Conservation (phyloP, 2,797 vertebrate species). For the Enteromius anoplus region DNA sequence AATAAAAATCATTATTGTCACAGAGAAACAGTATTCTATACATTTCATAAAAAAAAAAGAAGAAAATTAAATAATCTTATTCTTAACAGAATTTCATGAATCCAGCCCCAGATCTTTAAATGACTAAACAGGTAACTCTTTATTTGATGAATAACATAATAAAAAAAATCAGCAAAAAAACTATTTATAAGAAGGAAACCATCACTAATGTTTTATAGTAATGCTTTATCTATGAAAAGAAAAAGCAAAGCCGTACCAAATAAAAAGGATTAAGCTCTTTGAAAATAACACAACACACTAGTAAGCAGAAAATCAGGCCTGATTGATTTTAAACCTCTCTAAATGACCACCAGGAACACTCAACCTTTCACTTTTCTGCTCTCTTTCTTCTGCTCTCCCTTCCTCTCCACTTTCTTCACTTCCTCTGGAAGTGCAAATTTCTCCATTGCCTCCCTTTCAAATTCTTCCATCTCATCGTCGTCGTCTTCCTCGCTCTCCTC, state of each 20-base stretch:
- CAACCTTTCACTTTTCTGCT: constrained; percentile 65
- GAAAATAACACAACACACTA: neutral
- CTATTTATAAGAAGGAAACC: neutral
- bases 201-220: neutral
- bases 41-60: neutral
- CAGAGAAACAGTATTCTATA: neutral
- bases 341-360: neutral
- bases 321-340: neutral
- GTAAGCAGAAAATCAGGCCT: neutral
- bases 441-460: constrained; percentile 73
- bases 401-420: constrained; percentile 58
- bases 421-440: constrained; percentile 67
- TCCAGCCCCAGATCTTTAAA: neutral
- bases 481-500: constrained; percentile 66
- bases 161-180: neutral
- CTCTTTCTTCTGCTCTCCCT: constrained; percentile 68
- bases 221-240: constrained; percentile 7
- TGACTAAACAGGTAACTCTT: neutral
- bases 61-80: neutral
- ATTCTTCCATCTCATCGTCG: constrained; percentile 74
- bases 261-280: neutral
- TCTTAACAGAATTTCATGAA: neutral
- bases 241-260: constrained; percentile 2
- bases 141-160: neutral
- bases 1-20: neutral